Conservation (phyloP, 2,113 vertebrate genomes). For the Cyphomyrus discorhynchus region DNA sequence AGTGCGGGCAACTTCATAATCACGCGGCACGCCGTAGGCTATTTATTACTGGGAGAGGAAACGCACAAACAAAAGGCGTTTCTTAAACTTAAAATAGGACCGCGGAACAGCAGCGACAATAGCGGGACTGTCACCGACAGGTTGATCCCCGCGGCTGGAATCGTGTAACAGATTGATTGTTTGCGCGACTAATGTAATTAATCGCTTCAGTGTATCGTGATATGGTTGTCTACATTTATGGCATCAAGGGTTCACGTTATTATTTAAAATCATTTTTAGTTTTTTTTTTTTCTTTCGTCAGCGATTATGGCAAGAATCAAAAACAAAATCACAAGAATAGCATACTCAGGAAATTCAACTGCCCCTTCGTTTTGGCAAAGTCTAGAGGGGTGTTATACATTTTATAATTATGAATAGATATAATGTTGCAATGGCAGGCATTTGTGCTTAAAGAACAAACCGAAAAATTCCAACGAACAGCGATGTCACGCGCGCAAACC, state of each 20-base stretch:
- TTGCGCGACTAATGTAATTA: not conserved
- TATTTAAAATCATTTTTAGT: not conserved
- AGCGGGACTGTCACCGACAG: not conserved
- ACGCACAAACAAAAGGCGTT: not conserved
- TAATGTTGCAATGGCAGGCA: not conserved
- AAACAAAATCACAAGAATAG: not conserved
- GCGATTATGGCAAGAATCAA: not conserved
- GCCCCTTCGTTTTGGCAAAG: not conserved
- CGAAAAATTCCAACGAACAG: not conserved
- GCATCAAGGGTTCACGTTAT: not conserved
- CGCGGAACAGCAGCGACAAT: not conserved
- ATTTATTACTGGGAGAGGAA: not conserved
- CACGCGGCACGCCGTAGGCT: not conserved
- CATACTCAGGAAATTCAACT: not conserved
- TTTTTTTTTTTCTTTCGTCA: not conserved
- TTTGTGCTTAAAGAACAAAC: not conserved
- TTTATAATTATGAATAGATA: not conserved
- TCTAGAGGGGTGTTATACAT: not conserved
- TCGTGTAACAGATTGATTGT: not conserved
- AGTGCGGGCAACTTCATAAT: slow-evolving; percentile 1
- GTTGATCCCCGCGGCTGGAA: not conserved
- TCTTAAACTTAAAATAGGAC: not conserved
- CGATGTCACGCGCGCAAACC: not conserved
- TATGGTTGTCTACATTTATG: not conserved
- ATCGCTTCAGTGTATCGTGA: not conserved